phyloP scores from a whole-genome alignment of 2,888 invertebrate species.

The Lepidocyrtoides sp. region DNA sequence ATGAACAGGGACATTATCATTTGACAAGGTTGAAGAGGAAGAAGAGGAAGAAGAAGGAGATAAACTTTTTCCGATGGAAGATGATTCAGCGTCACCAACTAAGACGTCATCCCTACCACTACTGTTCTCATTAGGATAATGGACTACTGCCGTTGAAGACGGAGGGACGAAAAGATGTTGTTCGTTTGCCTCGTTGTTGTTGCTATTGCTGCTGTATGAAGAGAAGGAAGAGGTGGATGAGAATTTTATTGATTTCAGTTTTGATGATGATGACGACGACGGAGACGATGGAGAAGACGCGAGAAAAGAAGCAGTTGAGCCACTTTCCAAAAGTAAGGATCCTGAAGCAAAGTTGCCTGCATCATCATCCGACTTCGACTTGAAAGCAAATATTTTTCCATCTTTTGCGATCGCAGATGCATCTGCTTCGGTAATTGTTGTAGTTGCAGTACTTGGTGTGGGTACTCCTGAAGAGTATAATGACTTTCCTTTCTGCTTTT shows the following conservation, averaged over 20 bases:
- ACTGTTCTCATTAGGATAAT: constrained; percentile 71
- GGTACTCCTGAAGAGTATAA: constrained; percentile 39
- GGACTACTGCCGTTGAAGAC: constrained; percentile 61
- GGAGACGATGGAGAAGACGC: constrained; percentile 38
- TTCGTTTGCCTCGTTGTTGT: neutral
- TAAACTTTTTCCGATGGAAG: constrained; percentile 26
- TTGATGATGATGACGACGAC: constrained; percentile 32
- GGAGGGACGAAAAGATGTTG: constrained; percentile 2
- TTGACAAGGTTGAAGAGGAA: constrained; percentile 53
- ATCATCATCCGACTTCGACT: neutral
- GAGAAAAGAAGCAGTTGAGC: constrained; percentile 23
- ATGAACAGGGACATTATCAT: constrained; percentile 51
- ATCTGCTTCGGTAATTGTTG: constrained; percentile 32
- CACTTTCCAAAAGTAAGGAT: constrained; percentile 1
- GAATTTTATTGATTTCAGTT: constrained; percentile 72
- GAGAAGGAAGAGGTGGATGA: constrained; percentile 2
- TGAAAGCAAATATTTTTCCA: neutral
- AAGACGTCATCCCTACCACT: constrained; percentile 33
- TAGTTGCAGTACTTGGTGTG: constrained; percentile 49
- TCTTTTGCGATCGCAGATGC: neutral
- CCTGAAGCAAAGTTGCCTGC: neutral
- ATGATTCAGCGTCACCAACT: constrained; percentile 1
- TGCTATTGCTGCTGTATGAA: neutral
- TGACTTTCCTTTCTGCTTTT: constrained; percentile 33
- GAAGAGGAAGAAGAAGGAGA: constrained; percentile 45